Conservation (phyloP, 2,888 invertebrate genomes). For the Xylocampa areola region DNA sequence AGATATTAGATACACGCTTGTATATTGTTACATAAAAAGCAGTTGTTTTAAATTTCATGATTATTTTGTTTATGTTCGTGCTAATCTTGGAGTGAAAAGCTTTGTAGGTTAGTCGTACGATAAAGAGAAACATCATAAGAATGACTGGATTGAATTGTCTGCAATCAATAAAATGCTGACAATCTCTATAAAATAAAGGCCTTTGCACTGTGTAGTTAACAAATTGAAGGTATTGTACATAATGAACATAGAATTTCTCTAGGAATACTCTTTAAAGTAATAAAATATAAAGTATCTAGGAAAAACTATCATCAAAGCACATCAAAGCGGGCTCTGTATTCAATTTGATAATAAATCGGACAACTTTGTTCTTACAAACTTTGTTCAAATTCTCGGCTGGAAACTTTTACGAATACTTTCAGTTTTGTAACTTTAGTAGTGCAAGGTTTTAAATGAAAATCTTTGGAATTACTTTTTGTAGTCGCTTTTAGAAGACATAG, state of each 20-base stretch:
- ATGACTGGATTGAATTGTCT: no score
- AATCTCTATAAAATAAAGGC: no score
- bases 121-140: no score
- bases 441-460: constrained; percentile 20
- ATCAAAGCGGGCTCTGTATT: constrained; percentile 32
- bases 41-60: no score
- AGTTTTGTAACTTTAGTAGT: constrained; percentile 16
- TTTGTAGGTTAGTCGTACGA: no score
- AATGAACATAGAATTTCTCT: not conserved
- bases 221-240: not conserved
- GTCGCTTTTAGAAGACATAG: no score
- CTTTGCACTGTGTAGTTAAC: no score
- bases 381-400: constrained; percentile 17
- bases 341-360: constrained; percentile 22
- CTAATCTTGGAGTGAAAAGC: no score
- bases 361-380: constrained; percentile 12
- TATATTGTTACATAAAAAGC: constrained; percentile 5
- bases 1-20: constrained; percentile 9
- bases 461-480: no score
- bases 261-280: not conserved
- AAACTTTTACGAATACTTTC: constrained; percentile 32
- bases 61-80: no score
- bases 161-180: no score
- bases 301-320: constrained; percentile 15
- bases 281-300: constrained; percentile 3